Conservation (phyloP, 1,140 invertebrate genomes). For the Agrypnia vestita region DNA sequence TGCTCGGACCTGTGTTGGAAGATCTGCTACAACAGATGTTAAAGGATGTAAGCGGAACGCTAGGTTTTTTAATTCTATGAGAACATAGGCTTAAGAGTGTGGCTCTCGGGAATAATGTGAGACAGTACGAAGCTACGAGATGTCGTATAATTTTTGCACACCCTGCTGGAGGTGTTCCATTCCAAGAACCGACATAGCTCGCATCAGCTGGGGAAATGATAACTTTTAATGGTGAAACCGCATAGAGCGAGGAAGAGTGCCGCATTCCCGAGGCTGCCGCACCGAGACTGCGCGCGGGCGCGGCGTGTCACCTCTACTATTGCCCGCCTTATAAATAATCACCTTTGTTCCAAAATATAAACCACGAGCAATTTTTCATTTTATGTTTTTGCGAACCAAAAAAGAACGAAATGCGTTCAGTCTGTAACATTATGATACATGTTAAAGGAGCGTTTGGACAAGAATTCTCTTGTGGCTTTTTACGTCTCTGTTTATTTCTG, state of each 20-base stretch:
- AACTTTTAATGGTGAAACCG: conserved; percentile 6
- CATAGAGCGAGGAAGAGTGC: not conserved
- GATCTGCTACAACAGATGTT: too few species aligned
- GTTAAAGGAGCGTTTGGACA: conserved; percentile 25
- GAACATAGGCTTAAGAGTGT: too few species aligned
- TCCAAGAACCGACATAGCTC: conserved; percentile 16
- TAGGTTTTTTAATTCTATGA: too few species aligned
- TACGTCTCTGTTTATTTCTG: conserved; percentile 16
- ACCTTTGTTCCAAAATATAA: conserved; percentile 47
- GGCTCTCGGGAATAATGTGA: too few species aligned
- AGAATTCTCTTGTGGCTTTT: not conserved
- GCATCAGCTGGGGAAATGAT: conserved; percentile 9
- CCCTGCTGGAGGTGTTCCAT: not conserved
- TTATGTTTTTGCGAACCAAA: conserved; percentile 30
- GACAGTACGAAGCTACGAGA: not conserved
- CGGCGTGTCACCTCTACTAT: conserved; percentile 30
- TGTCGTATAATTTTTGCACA: not conserved
- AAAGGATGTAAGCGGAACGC: too few species aligned
- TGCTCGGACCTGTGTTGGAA: too few species aligned
- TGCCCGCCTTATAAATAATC: conserved; percentile 48
- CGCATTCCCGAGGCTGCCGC: not conserved
- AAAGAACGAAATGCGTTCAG: not conserved
- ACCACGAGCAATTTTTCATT: conserved; percentile 39
- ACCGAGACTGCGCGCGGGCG: not conserved
- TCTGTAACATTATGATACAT: conserved; percentile 21